phyloP scores from a whole-genome alignment of 2,888 invertebrate genomes.

The Hermaeophaga mercurialis region DNA sequence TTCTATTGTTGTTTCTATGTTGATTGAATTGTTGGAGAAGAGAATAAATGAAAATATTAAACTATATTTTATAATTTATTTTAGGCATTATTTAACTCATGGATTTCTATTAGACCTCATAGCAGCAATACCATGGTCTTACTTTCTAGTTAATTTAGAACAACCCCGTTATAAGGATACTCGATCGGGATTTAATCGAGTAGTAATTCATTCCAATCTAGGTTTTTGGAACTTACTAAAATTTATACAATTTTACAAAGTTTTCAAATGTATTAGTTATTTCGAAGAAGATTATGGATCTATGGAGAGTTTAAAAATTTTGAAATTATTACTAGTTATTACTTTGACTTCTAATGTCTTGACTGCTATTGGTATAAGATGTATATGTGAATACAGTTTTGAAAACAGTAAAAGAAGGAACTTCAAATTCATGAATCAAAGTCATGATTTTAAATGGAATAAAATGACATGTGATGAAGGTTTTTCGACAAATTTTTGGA shows the following conservation, averaged over 20 bases:
- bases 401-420: background rate
- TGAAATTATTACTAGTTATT: conserved; percentile 11
- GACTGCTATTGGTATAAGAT: conserved; percentile 12
- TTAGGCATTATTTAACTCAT: conserved; percentile 31
- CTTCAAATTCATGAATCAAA: conserved; percentile 2
- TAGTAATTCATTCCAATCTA: conserved; percentile 15
- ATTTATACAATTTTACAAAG: conserved; percentile 29
- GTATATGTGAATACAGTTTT: conserved; percentile 10
- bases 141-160: conserved; percentile 6
- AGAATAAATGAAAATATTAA: too few species aligned
- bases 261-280: conserved; percentile 23
- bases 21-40: too few species aligned
- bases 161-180: background rate
- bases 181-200: background rate
- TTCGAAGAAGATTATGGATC: conserved; percentile 13
- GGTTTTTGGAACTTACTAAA: conserved; percentile 24
- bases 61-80: too few species aligned
- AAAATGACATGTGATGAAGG: conserved; percentile 8
- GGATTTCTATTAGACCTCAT: conserved; percentile 29
- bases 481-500: conserved; percentile 12
- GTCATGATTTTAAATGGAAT: background rate
- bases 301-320: conserved; percentile 8
- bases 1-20: background rate
- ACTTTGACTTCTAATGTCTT: conserved; percentile 22
- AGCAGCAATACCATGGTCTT: conserved; percentile 27